Evolutionary conservation across 2,888 invertebrate genomes (phyloP).

Genomic region (Mythimna pallens): DNA sequence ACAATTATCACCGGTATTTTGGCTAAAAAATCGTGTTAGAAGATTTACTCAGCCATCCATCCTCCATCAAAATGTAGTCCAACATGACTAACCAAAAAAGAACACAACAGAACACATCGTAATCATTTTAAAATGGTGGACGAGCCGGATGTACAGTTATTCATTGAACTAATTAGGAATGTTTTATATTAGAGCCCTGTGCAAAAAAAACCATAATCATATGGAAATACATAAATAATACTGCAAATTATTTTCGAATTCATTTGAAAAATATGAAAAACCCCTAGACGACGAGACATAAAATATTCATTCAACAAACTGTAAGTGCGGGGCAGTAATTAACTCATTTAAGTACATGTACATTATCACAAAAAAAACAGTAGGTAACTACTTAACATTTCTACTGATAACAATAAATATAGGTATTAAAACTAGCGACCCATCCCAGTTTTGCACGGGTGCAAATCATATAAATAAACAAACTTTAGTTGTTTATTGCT

Average conservation of each 20-base stretch:
- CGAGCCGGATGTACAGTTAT: constrained; percentile 2
- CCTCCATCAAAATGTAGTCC: background rate
- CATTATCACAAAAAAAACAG: too few relatives aligned
- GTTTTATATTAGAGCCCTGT: background rate
- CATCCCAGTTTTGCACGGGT: too few relatives aligned
- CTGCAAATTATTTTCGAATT: background rate
- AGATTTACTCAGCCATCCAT: background rate
- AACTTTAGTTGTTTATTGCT: too few relatives aligned
- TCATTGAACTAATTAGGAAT: background rate
- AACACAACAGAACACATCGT: background rate
- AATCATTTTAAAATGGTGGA: background rate
- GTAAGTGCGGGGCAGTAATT: background rate
- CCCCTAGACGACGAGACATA: background rate
- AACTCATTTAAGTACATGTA: too few relatives aligned
- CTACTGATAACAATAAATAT: constrained; percentile 7
- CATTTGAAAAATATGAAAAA: background rate
- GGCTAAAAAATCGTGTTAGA: background rate
- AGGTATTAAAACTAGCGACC: background rate
- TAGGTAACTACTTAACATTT: background rate
- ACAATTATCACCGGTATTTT: background rate
- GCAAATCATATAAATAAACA: too few relatives aligned
- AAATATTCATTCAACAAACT: background rate
- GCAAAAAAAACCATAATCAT: background rate
- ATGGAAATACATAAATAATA: background rate
- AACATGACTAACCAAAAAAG: background rate